A percentile compares a stretch with the other conserved stretches of the same genome.
These are phyloP conservation scores for Beroe ovata DNA, from an alignment of 37 sponge, comb jelly and placozoan species.

Conservation along the genomic window DNA sequence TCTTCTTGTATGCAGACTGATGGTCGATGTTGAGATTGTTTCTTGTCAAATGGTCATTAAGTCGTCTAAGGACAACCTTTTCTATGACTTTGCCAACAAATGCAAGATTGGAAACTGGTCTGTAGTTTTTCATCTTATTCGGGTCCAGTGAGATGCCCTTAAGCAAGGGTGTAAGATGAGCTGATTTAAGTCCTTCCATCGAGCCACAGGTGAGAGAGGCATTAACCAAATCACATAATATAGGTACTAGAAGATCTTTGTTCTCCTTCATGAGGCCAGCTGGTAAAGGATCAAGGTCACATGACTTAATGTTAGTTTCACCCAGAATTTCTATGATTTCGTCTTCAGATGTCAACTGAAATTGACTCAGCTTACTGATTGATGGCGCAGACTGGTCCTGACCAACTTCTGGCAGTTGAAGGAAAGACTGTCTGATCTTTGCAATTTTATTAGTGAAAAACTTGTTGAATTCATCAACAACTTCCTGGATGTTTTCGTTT, in stretches of 20 bases:
- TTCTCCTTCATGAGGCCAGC: neutral
- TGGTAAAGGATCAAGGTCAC: neutral
- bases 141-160: neutral
- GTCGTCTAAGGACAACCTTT: neutral
- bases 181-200: neutral
- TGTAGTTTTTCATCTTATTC: slow-evolving; percentile 6
- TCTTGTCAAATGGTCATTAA: neutral
- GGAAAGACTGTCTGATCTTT: neutral
- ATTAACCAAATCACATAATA: neutral
- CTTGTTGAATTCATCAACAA: neutral
- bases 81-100: slow-evolving; percentile 27
- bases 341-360: neutral
- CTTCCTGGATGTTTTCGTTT: neutral
- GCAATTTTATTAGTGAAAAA: neutral
- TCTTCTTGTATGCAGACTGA: slow-evolving; percentile 13
- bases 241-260: neutral
- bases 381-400: neutral
- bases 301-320: neutral
- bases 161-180: slow-evolving; percentile 1
- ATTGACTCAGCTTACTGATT: neutral
- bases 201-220: neutral
- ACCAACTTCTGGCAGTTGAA: neutral
- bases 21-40: slow-evolving; percentile 5
- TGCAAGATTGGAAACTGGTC: slow-evolving; percentile 4
- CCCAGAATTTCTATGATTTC: neutral